Evolutionary conservation across 2,797 vertebrate species (phyloP), one percentile per base, ranked within the genome.

Genomic region (Erpetoichthys calabaricus): DNA sequence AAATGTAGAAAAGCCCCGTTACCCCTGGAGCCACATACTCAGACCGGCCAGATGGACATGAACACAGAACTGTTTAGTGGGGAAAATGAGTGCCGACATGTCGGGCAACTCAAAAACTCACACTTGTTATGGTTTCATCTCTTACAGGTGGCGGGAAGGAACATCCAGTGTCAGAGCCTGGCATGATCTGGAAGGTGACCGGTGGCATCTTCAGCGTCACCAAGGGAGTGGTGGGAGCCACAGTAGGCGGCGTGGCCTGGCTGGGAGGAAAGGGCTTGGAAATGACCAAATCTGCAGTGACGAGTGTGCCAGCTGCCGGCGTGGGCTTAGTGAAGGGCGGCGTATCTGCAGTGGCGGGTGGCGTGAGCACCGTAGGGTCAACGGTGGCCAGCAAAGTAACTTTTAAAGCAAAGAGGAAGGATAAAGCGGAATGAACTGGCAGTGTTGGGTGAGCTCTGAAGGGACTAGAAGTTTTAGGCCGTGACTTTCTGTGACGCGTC

Each of bases 221-320:
- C 54, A 86, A 80, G 64, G 80, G 80, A 0, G 80, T 83, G 0
- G 77, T 88, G 8, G 82, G 84, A 0, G 86, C 86, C 0, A 86
- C 86, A 0, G 81, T 83, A 42, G 84, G 83, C 0, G 84, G 86
- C 3, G 85, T 83, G 42, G 73, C 72, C 61, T 88, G 86, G 86
- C 78, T 88, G 25, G 86, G 86, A 1, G 76, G 86, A 50, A 86
- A 86, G 70, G 71, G 85, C 62, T 64, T 85, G 57, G 84, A 83
- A 65, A 74, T 85, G 62, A 85, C 82, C 68, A 87, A 85, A 65
- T 73, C 82, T 0, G 84, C 82, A 0, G 83, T 88, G 43, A 81
- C 74, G 60, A 68, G 78, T 0, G 83, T 77, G 45, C 86, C 86
- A 1, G 69, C 81, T 0, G 50, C 78, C 66, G 84, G 86, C 1